Percentiles rank a stretch among this genome's conserved stretches.
Conservation (phyloP, 2,888 invertebrate genomes). For the Amphiduros pacificus region DNA sequence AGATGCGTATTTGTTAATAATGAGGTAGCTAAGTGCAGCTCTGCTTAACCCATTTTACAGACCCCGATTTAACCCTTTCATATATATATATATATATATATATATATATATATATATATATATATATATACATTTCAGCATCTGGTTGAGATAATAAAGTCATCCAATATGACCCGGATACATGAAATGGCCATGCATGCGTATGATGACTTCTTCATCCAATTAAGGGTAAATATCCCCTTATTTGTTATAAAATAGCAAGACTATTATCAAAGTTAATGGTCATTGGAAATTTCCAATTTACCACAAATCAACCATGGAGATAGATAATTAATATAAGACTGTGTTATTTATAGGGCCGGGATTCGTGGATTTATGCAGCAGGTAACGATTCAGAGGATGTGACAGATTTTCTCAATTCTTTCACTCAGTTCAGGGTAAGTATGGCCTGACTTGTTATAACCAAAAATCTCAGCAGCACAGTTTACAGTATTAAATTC, state of each 20-base stretch:
- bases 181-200: conserved; percentile 39
- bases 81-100: too few relatives aligned
- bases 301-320: too few relatives aligned
- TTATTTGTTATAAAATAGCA: too few relatives aligned
- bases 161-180: conserved; percentile 34
- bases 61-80: too few relatives aligned
- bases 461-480: too few relatives aligned
- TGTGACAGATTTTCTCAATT: conserved; percentile 37
- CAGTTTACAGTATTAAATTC: too few relatives aligned
- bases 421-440: conserved; percentile 42
- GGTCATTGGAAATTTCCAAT: too few relatives aligned
- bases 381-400: conserved; percentile 49
- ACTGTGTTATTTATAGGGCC: background rate
- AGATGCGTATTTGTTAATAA: too few relatives aligned
- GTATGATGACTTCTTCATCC: conserved; percentile 44
- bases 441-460: background rate
- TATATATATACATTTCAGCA: conserved; percentile 23
- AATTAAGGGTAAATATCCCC: conserved; percentile 41
- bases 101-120: background rate
- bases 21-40: too few relatives aligned
- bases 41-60: too few relatives aligned
- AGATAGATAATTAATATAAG: too few relatives aligned
- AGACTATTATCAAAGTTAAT: too few relatives aligned
- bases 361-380: conserved; percentile 48
- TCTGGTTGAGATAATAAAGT: conserved; percentile 39